These are phyloP conservation scores for Tiliacea aurago DNA, from an alignment of 2,888 invertebrate species.

Conservation along the genomic window DNA sequence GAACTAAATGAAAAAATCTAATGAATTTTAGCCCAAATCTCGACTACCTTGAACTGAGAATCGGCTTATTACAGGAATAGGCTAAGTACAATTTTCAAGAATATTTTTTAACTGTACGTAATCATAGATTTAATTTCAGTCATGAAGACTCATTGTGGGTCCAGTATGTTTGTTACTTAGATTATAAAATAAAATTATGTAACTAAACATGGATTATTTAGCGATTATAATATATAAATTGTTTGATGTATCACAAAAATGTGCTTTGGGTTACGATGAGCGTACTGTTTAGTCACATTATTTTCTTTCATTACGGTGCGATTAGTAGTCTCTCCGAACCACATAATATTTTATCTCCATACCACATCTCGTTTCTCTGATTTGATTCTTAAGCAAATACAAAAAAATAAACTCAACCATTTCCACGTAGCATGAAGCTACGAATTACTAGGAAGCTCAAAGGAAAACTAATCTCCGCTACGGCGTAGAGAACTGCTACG, in stretches of 20 bases:
- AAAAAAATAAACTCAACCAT: conserved; percentile 36
- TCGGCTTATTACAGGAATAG: conserved; percentile 10
- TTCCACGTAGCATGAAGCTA: conserved; percentile 31
- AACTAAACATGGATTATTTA: neutral
- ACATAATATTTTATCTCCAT: neutral
- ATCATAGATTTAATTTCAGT: conserved; percentile 32
- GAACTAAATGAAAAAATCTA: neutral
- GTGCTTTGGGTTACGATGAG: no score
- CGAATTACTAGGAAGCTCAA: conserved; percentile 54
- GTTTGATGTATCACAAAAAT: no score
- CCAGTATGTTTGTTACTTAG: conserved; percentile 1
- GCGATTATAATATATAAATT: no score
- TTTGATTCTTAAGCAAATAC: conserved; percentile 26
- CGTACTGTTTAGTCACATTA: no score
- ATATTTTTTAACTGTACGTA: conserved; percentile 13
- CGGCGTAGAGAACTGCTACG: conserved; percentile 42
- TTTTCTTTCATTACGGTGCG: neutral
- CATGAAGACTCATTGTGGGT: conserved; percentile 2
- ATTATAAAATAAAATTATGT: neutral
- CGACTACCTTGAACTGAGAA: conserved; percentile 4
- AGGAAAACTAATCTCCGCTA: conserved; percentile 60
- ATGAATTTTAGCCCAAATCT: neutral
- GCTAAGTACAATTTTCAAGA: conserved; percentile 43
- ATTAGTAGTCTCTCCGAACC: neutral
- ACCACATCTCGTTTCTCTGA: neutral